These are phyloP conservation scores for Microplitis demolitor DNA, from an alignment of 1,140 invertebrate genomes.

Conservation along the genomic window DNA sequence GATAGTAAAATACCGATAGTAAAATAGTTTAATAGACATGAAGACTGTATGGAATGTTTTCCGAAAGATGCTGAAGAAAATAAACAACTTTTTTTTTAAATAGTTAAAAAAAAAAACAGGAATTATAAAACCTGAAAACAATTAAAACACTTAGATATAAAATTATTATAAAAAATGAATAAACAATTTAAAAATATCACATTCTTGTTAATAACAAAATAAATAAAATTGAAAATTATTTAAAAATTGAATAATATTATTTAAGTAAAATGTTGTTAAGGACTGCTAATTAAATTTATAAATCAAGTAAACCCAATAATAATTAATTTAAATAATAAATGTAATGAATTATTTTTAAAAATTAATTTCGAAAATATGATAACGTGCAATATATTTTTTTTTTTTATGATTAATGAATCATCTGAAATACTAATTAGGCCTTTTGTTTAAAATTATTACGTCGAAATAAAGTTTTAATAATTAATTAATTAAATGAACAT, in stretches of 20 bases:
- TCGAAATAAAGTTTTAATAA: background rate
- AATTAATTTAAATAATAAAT: background rate
- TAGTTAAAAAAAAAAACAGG: constrained; percentile 29
- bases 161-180: constrained; percentile 30
- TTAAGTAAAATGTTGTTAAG: constrained; percentile 29
- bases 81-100: constrained; percentile 16
- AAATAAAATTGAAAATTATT: background rate
- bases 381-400: background rate
- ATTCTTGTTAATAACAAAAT: constrained; percentile 5
- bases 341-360: background rate
- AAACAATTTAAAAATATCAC: constrained; percentile 10
- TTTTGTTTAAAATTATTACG: constrained; percentile 11
- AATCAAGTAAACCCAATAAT: constrained; percentile 3
- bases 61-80: constrained; percentile 22
- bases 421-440: constrained; percentile 38
- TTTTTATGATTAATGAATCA: background rate
- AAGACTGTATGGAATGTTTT: constrained; percentile 18
- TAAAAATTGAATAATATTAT: background rate
- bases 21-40: constrained; percentile 12
- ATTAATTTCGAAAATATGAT: constrained; percentile 2
- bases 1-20: background rate
- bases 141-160: constrained; percentile 36
- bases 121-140: constrained; percentile 39
- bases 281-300: constrained; percentile 21
- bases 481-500: constrained; percentile 3